Percentiles rank a stretch among this genome's conserved stretches.
Evolutionary conservation across 2,113 vertebrate species (phyloP).

Genomic region (Raphicerus campestris): DNA sequence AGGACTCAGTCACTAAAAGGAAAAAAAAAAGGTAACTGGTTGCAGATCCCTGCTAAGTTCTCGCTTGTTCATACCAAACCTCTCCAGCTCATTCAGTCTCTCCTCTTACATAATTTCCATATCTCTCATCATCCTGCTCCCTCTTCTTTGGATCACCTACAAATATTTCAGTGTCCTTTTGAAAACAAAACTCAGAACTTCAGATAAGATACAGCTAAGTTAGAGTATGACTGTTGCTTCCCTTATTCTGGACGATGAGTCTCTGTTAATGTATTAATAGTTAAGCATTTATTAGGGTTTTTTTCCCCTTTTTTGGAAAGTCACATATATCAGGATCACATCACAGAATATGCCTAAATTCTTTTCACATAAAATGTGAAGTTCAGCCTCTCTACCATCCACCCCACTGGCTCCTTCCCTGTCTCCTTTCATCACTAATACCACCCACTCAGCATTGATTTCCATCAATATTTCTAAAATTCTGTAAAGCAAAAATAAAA

Average conservation of each 20-base stretch:
- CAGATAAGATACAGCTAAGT: background rate
- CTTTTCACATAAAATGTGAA: background rate
- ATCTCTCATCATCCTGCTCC: background rate
- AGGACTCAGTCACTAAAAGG: background rate
- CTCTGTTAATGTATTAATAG: background rate
- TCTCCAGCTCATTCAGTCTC: background rate
- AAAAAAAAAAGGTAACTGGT: background rate
- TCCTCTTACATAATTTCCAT: background rate
- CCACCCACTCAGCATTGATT: background rate
- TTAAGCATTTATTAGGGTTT: background rate
- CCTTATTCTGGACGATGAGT: background rate
- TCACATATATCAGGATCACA: background rate
- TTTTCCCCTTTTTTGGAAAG: background rate
- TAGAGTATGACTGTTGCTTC: background rate
- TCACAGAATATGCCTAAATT: background rate
- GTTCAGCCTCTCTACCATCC: background rate
- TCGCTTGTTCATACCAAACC: background rate
- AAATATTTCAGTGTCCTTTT: background rate
- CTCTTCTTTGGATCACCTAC: background rate
- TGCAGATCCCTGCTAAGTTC: background rate
- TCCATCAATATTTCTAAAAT: background rate
- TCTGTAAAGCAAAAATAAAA: slow-evolving; percentile 6
- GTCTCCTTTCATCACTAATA: background rate
- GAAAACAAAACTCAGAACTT: background rate
- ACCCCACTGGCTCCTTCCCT: background rate